phyloP scores from a whole-genome alignment of 2,888 invertebrate genomes.

The Callosobruchus maculatus region DNA sequence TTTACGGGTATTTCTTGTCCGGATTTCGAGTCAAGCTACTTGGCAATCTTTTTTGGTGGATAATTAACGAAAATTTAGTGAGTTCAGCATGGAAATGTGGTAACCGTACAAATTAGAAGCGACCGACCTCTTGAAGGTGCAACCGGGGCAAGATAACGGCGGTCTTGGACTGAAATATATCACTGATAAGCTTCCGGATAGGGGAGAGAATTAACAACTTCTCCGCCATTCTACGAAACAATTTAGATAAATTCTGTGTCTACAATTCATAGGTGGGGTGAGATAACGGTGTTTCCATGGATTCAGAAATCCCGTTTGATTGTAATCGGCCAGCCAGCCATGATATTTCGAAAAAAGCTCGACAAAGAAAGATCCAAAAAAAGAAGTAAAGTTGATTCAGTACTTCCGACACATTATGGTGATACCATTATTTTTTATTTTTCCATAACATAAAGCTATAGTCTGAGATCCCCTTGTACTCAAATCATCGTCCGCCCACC shows the following conservation, averaged over 20 bases:
- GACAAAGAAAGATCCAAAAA: too few species aligned
- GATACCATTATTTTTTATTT: too few species aligned
- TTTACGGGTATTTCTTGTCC: too few species aligned
- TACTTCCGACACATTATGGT: too few species aligned
- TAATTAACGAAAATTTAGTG: too few species aligned
- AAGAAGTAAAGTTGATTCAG: too few species aligned
- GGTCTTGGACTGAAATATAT: not conserved
- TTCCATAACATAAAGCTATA: too few species aligned
- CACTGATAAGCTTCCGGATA: not conserved
- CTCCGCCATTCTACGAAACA: conserved; percentile 21
- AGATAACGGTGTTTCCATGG: conserved; percentile 4
- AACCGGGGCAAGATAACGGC: not conserved
- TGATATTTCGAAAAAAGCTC: too few species aligned
- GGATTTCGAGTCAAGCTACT: too few species aligned
- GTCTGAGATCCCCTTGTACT: too few species aligned
- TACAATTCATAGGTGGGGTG: conserved; percentile 39
- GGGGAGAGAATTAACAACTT: not conserved
- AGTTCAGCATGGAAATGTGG: not conserved
- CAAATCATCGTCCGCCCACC: too few species aligned
- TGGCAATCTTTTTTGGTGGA: too few species aligned
- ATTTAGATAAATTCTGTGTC: conserved; percentile 43
- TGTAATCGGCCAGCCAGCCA: not conserved
- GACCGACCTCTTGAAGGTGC: not conserved
- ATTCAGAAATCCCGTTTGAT: not conserved
- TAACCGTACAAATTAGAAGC: not conserved